Base-by-base conservation (phyloP, 2,888 invertebrate species). In the Stramonita haemastoma region DNA sequence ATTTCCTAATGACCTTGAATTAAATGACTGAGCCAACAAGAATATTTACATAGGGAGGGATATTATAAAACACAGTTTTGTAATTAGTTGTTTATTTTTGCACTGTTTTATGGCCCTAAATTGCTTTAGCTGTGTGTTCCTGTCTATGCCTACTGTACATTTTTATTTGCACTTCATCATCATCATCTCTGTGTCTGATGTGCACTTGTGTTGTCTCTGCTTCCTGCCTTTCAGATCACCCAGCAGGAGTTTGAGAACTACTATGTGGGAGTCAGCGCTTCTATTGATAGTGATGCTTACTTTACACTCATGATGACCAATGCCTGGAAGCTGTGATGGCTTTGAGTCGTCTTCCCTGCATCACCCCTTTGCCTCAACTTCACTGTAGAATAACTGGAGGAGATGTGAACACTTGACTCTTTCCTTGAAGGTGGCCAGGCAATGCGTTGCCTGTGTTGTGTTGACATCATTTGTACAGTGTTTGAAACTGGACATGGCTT, bases 231-330 rank as follows among this genome's bases (percentile, higher is more conserved):
- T 66, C 96, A 99, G 98, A 98, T 99, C n/a, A 98, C 98, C 0
- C 97, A 97, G 93, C 98, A 99, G 93, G 99, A 99, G 96, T 99
- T 99, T 94, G 96, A 98, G 95, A 98, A 98, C 96, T 99, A 99
- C 96, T 99, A 99, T 96, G 97, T 98, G 90, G 98, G 98, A 34
- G 98, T 99, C 93, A 99, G 99, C 92, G 98, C 99, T 84, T 98
- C 98, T 0, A 98, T 99, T 93, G 99, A 99, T 96, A 98, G 97
- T 92, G 99, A 99, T 95, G 97, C 97, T 89, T 99, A 98, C 95
- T 99, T 99, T 95, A 98, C 99, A 96, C 97, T 99, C 91, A 98
- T 99, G 98, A 98, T 99, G 97, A 97, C 98, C 90, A 98, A 98
- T 94, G 97, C 98, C 0, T 99, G 98, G 96, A 98, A 98, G 89